These are phyloP conservation scores for Axis porcinus DNA, from an alignment of 2,113 vertebrate species.

Conservation along the genomic window DNA sequence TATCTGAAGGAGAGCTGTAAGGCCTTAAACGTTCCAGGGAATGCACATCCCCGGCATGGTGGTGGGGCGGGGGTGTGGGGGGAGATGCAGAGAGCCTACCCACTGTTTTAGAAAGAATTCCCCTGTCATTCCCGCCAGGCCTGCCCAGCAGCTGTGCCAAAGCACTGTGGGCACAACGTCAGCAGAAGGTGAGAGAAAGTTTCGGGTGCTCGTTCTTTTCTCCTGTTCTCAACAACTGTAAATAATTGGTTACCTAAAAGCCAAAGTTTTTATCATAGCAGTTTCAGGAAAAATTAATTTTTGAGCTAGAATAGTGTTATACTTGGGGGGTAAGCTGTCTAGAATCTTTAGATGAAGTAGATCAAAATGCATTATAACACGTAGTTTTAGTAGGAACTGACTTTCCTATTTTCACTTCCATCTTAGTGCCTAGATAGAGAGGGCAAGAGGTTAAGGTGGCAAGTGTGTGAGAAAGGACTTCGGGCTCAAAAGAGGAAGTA, in stretches of 20 bases:
- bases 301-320: background rate
- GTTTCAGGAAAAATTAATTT: background rate
- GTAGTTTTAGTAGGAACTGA: background rate
- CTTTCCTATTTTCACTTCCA: slow-evolving; percentile 35
- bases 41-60: background rate
- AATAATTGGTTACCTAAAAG: slow-evolving; percentile 34
- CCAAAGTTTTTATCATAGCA: background rate
- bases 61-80: accelerated
- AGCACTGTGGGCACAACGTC: background rate
- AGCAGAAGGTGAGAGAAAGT: background rate
- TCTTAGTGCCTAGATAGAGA: background rate
- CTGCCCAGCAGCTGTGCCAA: background rate
- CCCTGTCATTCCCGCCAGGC: background rate
- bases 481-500: background rate
- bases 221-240: background rate
- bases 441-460: background rate
- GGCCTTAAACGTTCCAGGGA: background rate
- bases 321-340: background rate
- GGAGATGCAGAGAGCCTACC: background rate
- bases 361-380: background rate
- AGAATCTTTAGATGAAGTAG: background rate
- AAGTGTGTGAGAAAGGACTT: background rate
- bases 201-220: background rate
- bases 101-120: background rate
- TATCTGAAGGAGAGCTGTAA: background rate